phyloP scores from a whole-genome alignment of 2,113 vertebrate genomes.

The Oxyruncus cristatus region DNA sequence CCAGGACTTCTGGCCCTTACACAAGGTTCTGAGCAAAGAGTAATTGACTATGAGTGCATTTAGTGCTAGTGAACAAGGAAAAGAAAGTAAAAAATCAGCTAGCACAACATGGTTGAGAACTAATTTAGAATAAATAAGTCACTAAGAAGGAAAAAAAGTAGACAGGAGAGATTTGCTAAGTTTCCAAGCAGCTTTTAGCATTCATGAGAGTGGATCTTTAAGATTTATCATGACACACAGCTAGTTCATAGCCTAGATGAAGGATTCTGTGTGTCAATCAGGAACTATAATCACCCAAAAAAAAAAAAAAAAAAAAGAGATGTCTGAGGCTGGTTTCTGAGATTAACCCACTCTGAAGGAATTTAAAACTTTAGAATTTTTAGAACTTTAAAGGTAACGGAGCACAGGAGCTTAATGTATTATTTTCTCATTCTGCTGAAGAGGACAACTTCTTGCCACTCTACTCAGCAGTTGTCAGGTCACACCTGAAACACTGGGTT shows the following conservation, averaged over 20 bases:
- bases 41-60: not conserved
- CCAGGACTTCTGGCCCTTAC: not conserved
- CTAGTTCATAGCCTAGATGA: slow-evolving; percentile 55
- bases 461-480: not conserved
- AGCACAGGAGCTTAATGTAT: not conserved
- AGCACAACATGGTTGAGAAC: not conserved
- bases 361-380: slow-evolving; percentile 17
- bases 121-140: not conserved
- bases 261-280: slow-evolving; percentile 64
- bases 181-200: slow-evolving; percentile 36
- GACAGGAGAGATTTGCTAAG: not conserved
- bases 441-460: not conserved
- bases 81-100: not conserved
- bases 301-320: slow-evolving; percentile 40
- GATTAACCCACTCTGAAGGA: slow-evolving; percentile 47
- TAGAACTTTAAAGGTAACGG: slow-evolving; percentile 13
- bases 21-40: not conserved
- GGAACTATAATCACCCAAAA: slow-evolving; percentile 25
- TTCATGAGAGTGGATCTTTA: slow-evolving; percentile 38
- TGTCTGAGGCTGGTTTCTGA: slow-evolving; percentile 24
- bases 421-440: not conserved
- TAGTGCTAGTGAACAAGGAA: not conserved
- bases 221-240: slow-evolving; percentile 54
- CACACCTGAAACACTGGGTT: not conserved
- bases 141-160: slow-evolving; percentile 28